Evolutionary conservation across 2,888 invertebrate genomes (phyloP).

Genomic region (Scaptodrosophila latifasciaeformis): DNA sequence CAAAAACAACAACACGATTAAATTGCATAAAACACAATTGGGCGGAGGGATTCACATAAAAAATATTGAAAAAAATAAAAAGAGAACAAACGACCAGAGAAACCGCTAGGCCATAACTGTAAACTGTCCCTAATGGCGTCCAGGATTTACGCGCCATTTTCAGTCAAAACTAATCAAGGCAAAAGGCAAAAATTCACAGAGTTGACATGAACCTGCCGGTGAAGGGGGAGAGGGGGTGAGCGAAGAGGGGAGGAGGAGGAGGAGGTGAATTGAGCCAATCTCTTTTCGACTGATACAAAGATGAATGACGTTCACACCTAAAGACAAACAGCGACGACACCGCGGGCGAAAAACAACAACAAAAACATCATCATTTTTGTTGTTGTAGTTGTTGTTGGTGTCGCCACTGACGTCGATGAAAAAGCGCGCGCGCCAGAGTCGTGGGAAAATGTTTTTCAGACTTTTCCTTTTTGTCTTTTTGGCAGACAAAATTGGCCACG

Average conservation of each 20-base stretch:
- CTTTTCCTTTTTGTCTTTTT: not conserved
- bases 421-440: constrained; percentile 41
- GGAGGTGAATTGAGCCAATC: no score
- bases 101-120: no score
- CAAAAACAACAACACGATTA: no score
- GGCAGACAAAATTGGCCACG: not conserved
- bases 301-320: not conserved
- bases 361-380: constrained; percentile 31
- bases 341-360: not conserved
- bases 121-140: no score
- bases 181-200: no score
- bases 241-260: not conserved
- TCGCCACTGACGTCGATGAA: constrained; percentile 50
- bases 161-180: no score
- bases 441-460: constrained; percentile 40
- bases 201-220: not conserved
- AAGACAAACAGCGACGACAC: not conserved
- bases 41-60: no score
- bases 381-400: constrained; percentile 36
- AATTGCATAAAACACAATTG: no score
- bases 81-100: no score
- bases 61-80: no score
- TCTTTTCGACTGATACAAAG: not conserved
- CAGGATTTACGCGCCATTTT: no score
- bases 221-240: not conserved